Conservation (phyloP, 2,888 invertebrate species). For the Cerceris rybyensis region DNA sequence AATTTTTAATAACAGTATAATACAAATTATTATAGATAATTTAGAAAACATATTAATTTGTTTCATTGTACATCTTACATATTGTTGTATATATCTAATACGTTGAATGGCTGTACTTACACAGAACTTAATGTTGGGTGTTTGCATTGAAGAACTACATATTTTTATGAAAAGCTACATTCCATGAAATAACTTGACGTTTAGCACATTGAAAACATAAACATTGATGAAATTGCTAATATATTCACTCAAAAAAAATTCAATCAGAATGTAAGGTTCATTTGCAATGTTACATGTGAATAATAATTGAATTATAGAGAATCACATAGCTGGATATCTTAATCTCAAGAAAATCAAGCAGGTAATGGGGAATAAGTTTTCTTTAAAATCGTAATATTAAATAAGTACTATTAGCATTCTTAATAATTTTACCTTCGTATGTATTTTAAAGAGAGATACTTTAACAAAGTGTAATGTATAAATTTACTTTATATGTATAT, state of each 20-base stretch:
- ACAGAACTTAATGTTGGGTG: slow-evolving; percentile 26
- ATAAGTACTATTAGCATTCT: neutral
- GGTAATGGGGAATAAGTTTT: neutral
- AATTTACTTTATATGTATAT: neutral
- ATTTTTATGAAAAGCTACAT: slow-evolving; percentile 43
- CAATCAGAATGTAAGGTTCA: slow-evolving; percentile 17
- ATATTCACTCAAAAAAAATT: slow-evolving; percentile 2
- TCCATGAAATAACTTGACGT: slow-evolving; percentile 37
- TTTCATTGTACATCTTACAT: slow-evolving; percentile 37
- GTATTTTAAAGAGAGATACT: too few species aligned
- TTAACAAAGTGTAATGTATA: neutral
- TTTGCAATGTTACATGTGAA: slow-evolving; percentile 27
- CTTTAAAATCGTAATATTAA: neutral
- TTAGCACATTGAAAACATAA: slow-evolving; percentile 6
- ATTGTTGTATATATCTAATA: slow-evolving; percentile 44
- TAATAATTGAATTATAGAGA: slow-evolving; percentile 25
- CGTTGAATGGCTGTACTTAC: slow-evolving; percentile 21
- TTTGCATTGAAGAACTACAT: slow-evolving; percentile 17
- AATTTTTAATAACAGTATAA: slow-evolving; percentile 42
- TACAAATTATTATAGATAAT: slow-evolving; percentile 33
- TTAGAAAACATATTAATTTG: slow-evolving; percentile 44
- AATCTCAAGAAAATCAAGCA: neutral
- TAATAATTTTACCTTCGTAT: neutral
- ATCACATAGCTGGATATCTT: slow-evolving; percentile 10
- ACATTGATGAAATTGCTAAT: slow-evolving; percentile 9